phyloP scores from a whole-genome alignment of 2,888 invertebrate species.

The Drosophila tanythrix region DNA sequence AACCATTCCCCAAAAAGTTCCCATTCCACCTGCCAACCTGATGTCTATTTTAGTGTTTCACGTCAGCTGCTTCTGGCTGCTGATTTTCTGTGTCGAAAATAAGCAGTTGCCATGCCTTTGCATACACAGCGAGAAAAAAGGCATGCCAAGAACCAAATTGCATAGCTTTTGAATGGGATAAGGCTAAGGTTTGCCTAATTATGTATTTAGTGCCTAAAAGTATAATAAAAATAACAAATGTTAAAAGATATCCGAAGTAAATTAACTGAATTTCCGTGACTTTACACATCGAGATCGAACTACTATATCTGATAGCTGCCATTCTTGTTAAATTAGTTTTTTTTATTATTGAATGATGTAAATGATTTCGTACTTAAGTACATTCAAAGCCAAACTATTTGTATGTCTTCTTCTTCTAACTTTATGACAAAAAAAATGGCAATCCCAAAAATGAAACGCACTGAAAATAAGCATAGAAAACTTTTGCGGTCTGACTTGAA shows the following conservation, averaged over 20 bases:
- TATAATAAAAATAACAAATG: background rate
- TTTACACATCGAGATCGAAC: background rate
- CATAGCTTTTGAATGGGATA: no score
- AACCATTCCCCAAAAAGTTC: slow-evolving; percentile 4
- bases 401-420: no score
- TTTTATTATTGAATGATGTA: no score
- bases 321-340: no score
- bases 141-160: background rate
- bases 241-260: background rate
- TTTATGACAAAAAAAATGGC: no score
- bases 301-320: no score
- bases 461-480: background rate
- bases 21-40: slow-evolving; percentile 66
- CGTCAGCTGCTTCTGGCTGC: slow-evolving; percentile 24
- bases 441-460: no score
- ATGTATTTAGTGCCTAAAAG: background rate
- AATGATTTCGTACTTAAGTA: no score
- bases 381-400: no score
- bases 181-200: background rate
- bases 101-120: slow-evolving; percentile 49
- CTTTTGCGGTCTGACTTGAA: background rate
- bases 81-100: slow-evolving; percentile 31
- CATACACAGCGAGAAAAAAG: background rate
- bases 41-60: slow-evolving; percentile 67
- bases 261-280: background rate